Evolutionary conservation across 1,140 invertebrate species (phyloP).

Genomic region (Lepidurus apus): DNA sequence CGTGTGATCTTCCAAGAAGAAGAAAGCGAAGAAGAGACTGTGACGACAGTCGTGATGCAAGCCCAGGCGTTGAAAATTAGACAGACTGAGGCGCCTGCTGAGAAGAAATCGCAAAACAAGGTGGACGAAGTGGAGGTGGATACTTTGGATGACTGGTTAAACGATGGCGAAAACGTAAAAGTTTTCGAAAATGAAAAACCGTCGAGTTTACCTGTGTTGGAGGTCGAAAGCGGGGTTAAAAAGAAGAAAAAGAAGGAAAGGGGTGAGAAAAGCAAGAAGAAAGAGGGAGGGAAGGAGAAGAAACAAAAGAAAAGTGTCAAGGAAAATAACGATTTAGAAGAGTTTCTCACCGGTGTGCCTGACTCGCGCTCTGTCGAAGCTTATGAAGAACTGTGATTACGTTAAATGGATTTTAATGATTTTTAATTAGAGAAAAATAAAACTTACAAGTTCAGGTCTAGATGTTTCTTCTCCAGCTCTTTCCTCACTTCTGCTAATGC

Average conservation of each 20-base stretch:
- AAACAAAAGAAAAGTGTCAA: neutral
- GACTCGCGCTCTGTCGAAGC: conserved; percentile 18
- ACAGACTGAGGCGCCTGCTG: conserved; percentile 38
- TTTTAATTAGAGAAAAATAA: neutral
- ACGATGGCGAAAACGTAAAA: neutral
- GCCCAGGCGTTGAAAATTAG: conserved; percentile 34
- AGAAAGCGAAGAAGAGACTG: conserved; percentile 30
- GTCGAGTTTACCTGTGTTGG: neutral
- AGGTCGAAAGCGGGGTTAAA: neutral
- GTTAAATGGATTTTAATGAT: neutral
- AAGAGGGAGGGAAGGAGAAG: neutral
- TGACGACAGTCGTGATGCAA: conserved; percentile 34
- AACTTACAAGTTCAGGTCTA: neutral
- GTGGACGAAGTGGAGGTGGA: neutral
- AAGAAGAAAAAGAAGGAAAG: conserved; percentile 13
- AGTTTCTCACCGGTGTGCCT: conserved; percentile 20
- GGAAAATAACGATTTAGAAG: neutral
- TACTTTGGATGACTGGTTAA: neutral
- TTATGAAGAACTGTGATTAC: conserved; percentile 6
- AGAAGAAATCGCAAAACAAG: conserved; percentile 23
- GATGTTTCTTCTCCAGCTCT: neutral
- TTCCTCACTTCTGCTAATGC: no score
- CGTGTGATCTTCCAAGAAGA: neutral
- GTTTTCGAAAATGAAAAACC: neutral
- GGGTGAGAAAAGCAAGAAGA: neutral